phyloP scores from a whole-genome alignment of 2,113 vertebrate species.

The Menura novaehollandiae region DNA sequence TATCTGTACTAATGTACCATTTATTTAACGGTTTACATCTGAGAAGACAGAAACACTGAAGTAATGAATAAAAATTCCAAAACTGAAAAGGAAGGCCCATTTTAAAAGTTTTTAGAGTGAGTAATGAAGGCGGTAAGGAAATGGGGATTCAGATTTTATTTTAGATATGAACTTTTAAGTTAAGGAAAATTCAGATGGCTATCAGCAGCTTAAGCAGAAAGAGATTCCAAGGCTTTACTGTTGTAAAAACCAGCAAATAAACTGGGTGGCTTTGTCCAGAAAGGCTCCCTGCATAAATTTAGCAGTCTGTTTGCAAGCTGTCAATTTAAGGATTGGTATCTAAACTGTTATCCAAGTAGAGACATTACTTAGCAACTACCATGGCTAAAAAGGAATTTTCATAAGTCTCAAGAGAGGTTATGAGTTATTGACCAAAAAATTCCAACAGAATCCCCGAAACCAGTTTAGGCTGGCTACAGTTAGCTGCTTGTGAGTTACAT shows the following conservation, averaged over 20 bases:
- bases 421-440: conserved; percentile 52
- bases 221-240: not conserved
- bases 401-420: conserved; percentile 43
- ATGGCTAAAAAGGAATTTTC: conserved; percentile 42
- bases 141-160: not conserved
- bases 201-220: not conserved
- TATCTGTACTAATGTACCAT: not conserved
- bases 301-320: conserved; percentile 24
- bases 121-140: not conserved
- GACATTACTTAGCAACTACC: conserved; percentile 52
- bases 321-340: conserved; percentile 51
- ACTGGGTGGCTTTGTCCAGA: not conserved
- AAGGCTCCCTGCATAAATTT: not conserved
- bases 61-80: not conserved
- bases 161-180: not conserved
- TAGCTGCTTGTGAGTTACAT: not conserved
- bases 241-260: not conserved
- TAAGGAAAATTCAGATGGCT: not conserved
- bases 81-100: not conserved
- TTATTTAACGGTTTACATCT: not conserved
- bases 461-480: conserved; percentile 18
- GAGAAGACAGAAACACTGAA: not conserved
- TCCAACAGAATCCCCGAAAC: not conserved
- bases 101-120: not conserved
- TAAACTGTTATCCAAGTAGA: conserved; percentile 51